Evolutionary conservation across 2,113 vertebrate genomes (phyloP), one percentile per base, ranked within the genome.

Genomic region (Panurus biarmicus): DNA sequence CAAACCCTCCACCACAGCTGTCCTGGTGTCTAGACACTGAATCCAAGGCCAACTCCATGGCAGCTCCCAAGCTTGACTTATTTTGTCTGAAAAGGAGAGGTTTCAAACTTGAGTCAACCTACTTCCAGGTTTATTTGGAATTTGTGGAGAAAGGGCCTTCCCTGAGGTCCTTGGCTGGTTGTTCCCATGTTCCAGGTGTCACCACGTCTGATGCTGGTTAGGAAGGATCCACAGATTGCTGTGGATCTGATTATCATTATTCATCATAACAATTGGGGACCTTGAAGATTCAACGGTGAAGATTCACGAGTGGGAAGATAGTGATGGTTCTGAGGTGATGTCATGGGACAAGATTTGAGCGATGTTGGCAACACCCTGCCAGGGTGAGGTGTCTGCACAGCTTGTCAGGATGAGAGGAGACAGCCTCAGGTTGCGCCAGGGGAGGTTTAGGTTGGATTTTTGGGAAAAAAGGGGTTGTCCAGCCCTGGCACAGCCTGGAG

Each of bases 111-210:
- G 66, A 65, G 66, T 36, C 54, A 42, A 14, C 11, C 56, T 53
- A 4, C 19, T 26, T 35, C 10, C 38, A 23, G 26, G 35, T 64
- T 72, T 10, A 20, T 35, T 4, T 66, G 84, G 61, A 35, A 17
- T 24, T 8, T 5, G 11, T 13, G 57, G 70, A 75, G 62, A 22
- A 69, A 7, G 6, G 16, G 4, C 47, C 53, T 67, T 60, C 31
- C 7, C 24, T 0, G 1, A 8, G 38, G 9, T 13, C 31, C 58
- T 24, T 2, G 57, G 33, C n/a, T 7, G 45, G 36, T 62, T 17
- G 11, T 10, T 51, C 13, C 58, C 64, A 36, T 2, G 61, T 31
- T 23, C 38, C 0, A 4, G 58, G n/a, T 6, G n/a, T 38, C 76
- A 11, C 56, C 9, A 5, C 0, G 10, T 33, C 54, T 17, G 31